phyloP scores from a whole-genome alignment of 1,140 invertebrate genomes.

The Aplysia californica region DNA sequence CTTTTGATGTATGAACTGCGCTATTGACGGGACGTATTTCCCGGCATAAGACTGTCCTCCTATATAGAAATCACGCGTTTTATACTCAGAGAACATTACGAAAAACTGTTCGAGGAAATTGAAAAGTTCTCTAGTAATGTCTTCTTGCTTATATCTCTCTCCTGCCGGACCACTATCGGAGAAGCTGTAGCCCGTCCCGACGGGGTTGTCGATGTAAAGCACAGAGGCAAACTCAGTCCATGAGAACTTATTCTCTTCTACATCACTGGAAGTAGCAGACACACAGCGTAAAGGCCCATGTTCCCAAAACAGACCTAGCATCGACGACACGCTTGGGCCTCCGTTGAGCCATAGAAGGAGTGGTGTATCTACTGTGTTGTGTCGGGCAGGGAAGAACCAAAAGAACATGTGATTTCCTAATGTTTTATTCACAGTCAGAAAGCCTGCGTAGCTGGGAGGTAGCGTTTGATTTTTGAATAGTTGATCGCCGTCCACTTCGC shows the following conservation, averaged over 20 bases:
- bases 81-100: constrained; percentile 58
- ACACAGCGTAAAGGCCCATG: constrained; percentile 74
- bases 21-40: constrained; percentile 82
- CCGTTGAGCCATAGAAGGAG: constrained; percentile 87
- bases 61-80: constrained; percentile 63
- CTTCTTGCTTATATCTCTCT: constrained; percentile 64
- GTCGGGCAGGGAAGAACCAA: constrained; percentile 84
- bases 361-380: constrained; percentile 66
- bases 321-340: constrained; percentile 80
- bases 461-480: not conserved
- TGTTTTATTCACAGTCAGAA: constrained; percentile 78
- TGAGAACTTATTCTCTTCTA: constrained; percentile 53
- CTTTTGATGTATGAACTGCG: constrained; percentile 79
- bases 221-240: constrained; percentile 83
- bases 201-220: constrained; percentile 89
- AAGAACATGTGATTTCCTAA: constrained; percentile 86
- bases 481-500: not conserved
- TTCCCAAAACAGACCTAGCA: constrained; percentile 83
- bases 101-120: constrained; percentile 67
- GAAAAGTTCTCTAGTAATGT: constrained; percentile 56
- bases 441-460: constrained; percentile 72
- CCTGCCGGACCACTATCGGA: constrained; percentile 52
- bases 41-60: no score
- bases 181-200: constrained; percentile 68
- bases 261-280: not conserved